Evolutionary conservation across 2,797 vertebrate species (phyloP).

Genomic region (Arrhamphus sclerolepis): DNA sequence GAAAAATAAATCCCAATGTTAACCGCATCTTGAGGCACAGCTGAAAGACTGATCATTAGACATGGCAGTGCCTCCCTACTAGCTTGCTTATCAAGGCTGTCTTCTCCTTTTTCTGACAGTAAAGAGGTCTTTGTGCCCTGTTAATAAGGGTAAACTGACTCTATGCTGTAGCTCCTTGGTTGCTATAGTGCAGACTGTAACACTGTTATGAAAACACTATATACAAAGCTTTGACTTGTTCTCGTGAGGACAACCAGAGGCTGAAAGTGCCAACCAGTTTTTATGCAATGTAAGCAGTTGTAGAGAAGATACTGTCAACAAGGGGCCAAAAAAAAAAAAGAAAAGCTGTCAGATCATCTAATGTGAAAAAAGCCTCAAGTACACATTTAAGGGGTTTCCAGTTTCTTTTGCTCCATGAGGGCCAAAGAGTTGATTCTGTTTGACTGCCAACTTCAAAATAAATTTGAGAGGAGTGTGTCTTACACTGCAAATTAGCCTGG

Average conservation of each 20-base stretch:
- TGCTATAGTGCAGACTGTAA: slow-evolving; percentile 22
- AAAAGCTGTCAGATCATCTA: slow-evolving; percentile 47
- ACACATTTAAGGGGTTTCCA: slow-evolving; percentile 47
- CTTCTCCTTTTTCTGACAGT: slow-evolving; percentile 55
- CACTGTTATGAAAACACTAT: slow-evolving; percentile 31
- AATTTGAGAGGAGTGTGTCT: slow-evolving; percentile 53
- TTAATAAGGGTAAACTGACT: slow-evolving; percentile 49
- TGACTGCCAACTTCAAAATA: slow-evolving; percentile 70
- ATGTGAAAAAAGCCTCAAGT: slow-evolving; percentile 57
- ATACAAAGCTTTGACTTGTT: slow-evolving; percentile 30
- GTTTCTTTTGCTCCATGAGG: slow-evolving; percentile 41
- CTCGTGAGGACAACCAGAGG: slow-evolving; percentile 19
- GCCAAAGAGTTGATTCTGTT: slow-evolving; percentile 64
- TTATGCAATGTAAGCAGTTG: slow-evolving; percentile 25
- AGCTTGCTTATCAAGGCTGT: slow-evolving; percentile 47
- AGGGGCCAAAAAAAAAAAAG: slow-evolving; percentile 31
- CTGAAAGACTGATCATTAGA: slow-evolving; percentile 64
- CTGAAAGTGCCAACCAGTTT: slow-evolving; percentile 7
- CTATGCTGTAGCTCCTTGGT: slow-evolving; percentile 20
- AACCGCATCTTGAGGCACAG: slow-evolving; percentile 49
- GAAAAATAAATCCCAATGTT: slow-evolving; percentile 48
- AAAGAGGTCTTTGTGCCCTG: slow-evolving; percentile 47
- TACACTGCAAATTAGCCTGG: slow-evolving; percentile 61
- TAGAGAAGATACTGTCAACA: slow-evolving; percentile 25
- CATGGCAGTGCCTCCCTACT: slow-evolving; percentile 55